These are phyloP conservation scores for Microctonus brassicae DNA, from an alignment of 2,888 invertebrate species.

Conservation along the genomic window DNA sequence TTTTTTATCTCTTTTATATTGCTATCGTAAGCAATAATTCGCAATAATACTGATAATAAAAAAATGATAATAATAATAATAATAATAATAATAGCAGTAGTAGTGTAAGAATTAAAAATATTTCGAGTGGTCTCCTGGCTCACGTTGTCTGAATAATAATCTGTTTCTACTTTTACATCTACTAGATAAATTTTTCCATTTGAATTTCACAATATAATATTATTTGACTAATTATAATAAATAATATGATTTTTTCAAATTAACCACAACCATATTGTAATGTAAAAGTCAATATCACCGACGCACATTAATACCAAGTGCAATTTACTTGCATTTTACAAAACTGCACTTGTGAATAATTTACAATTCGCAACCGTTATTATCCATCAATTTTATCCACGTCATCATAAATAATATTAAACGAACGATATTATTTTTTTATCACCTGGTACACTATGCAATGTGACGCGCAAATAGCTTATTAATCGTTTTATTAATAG, in stretches of 20 bases:
- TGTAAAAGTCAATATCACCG: constrained; percentile 22
- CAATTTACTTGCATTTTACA: constrained; percentile 15
- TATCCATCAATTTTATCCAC: background rate
- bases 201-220: background rate
- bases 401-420: background rate
- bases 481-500: constrained; percentile 18
- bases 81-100: background rate
- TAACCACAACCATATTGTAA: constrained; percentile 20
- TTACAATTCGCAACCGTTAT: background rate
- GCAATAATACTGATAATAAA: constrained; percentile 4
- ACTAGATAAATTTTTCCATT: constrained; percentile 2
- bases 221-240: background rate
- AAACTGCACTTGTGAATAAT: background rate
- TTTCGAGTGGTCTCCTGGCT: background rate
- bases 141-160: constrained; percentile 14
- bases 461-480: constrained; percentile 1
- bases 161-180: constrained; percentile 29
- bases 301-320: constrained; percentile 22
- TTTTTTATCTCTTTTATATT: constrained; percentile 7
- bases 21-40: constrained; percentile 26
- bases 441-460: constrained; percentile 15
- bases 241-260: constrained; percentile 19
- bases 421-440: background rate
- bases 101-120: background rate
- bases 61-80: background rate